phyloP scores from a whole-genome alignment of 2,888 invertebrate species.

The Marasmarcha lunaedactyla region DNA sequence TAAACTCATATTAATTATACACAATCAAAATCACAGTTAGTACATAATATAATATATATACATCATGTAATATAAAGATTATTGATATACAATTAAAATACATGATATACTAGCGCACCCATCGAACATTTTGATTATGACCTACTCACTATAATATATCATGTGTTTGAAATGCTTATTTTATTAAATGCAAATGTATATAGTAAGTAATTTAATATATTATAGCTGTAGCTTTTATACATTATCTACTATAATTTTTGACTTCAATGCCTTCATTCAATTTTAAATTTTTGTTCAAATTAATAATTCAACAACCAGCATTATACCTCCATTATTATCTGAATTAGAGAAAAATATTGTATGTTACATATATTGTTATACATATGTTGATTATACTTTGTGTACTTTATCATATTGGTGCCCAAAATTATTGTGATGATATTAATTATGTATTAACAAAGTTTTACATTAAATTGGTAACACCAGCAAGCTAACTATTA shows the following conservation, averaged over 20 bases:
- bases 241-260: no score
- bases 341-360: no score
- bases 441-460: constrained; percentile 2
- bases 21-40: constrained; percentile 16
- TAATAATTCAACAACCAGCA: no score
- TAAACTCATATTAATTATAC: no score
- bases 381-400: no score
- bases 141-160: not conserved
- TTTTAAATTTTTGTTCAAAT: no score
- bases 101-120: constrained; percentile 35
- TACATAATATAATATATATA: constrained; percentile 11
- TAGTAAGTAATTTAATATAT: no score
- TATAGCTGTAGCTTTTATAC: no score
- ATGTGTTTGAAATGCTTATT: not conserved
- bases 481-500: not conserved
- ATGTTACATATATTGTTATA: no score
- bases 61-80: constrained; percentile 5
- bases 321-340: no score
- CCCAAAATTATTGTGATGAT: constrained; percentile 11
- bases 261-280: no score
- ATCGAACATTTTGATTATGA: constrained; percentile 12
- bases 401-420: not conserved
- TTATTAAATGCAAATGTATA: not conserved
- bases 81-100: constrained; percentile 24
- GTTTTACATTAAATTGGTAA: constrained; percentile 1